These are phyloP conservation scores for Drosophila buzzatii DNA, from an alignment of 2,888 invertebrate species.

Conservation along the genomic window DNA sequence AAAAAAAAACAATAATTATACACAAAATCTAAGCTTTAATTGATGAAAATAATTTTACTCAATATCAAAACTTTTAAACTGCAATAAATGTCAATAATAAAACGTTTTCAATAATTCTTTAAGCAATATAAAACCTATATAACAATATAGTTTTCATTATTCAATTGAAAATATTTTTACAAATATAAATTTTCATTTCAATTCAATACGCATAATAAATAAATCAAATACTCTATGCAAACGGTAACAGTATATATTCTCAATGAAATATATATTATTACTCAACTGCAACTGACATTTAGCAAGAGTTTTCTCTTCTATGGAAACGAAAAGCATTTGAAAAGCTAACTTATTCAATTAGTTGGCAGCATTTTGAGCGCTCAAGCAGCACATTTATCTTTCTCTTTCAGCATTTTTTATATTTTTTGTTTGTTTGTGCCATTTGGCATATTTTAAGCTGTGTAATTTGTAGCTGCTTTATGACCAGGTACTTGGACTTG, in stretches of 20 bases:
- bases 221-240: neutral
- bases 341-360: constrained; percentile 33
- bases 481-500: constrained; percentile 30
- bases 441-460: constrained; percentile 16
- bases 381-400: constrained; percentile 61
- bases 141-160: neutral
- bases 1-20: too few relatives aligned
- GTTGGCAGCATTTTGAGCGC: constrained; percentile 39
- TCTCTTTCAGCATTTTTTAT: neutral
- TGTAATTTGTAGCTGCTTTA: constrained; percentile 37
- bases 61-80: neutral
- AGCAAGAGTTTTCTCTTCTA: neutral
- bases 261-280: neutral
- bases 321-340: neutral
- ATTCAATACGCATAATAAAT: neutral
- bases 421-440: constrained; percentile 1
- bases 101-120: neutral
- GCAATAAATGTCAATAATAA: neutral
- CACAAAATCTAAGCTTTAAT: too few relatives aligned
- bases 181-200: neutral
- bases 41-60: too few relatives aligned
- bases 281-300: neutral
- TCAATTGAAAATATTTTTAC: neutral
- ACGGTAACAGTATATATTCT: neutral
- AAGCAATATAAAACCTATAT: neutral